phyloP scores from a whole-genome alignment of 2,113 vertebrate species.

The Bos taurus region DNA sequence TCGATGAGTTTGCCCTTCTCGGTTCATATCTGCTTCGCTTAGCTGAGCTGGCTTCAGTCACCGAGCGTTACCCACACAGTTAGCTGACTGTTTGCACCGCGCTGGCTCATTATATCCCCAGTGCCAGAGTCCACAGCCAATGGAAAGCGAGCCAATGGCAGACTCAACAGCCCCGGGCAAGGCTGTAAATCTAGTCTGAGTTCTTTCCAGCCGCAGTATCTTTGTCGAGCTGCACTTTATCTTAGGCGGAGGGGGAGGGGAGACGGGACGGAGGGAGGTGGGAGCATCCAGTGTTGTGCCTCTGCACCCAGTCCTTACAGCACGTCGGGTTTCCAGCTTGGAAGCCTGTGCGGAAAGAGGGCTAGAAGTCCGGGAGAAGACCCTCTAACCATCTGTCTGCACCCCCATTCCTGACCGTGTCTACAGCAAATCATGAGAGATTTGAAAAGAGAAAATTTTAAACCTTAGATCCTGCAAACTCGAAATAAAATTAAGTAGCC shows the following conservation, averaged over 20 bases:
- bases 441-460: background rate
- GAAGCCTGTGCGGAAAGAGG: background rate
- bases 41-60: no score
- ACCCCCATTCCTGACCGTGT: background rate
- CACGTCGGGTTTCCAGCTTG: background rate
- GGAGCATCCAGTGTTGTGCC: background rate
- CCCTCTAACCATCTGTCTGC: background rate
- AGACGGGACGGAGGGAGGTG: background rate
- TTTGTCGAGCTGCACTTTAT: background rate
- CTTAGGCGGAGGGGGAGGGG: rapidly evolving
- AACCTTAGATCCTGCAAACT: background rate
- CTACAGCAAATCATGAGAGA: background rate
- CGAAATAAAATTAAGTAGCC: background rate
- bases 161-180: background rate
- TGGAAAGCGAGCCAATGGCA: background rate
- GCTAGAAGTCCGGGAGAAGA: rapidly evolving
- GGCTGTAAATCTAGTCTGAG: background rate
- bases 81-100: no score
- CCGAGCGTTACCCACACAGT: no score
- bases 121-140: no score
- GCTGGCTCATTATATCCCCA: no score
- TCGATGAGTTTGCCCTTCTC: no score
- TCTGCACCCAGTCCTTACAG: background rate
- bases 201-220: background rate
- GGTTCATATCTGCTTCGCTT: no score